phyloP scores from a whole-genome alignment of 2,113 vertebrate species.

The Prionailurus viverrinus region DNA sequence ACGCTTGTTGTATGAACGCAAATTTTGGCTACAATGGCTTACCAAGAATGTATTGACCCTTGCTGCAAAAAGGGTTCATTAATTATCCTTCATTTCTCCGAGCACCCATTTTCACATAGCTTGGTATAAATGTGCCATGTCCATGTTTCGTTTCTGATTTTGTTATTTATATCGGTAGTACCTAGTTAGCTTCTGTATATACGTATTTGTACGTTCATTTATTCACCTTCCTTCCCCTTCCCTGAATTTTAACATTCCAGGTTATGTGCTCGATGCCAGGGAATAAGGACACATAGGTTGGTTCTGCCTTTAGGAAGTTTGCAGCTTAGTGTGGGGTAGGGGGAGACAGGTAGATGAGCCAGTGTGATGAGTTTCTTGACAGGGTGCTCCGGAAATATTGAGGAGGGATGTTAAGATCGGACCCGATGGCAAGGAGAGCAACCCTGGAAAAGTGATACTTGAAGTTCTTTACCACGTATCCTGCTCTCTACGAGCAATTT shows the following conservation, averaged over 20 bases:
- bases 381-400: not conserved
- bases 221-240: not conserved
- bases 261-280: not conserved
- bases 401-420: not conserved
- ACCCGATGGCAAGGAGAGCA: not conserved
- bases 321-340: not conserved
- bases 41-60: slow-evolving; percentile 30
- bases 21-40: not conserved
- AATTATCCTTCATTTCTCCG: slow-evolving; percentile 49
- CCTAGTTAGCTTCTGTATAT: not conserved
- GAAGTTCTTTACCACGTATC: not conserved
- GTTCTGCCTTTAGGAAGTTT: not conserved
- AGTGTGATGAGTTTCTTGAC: not conserved
- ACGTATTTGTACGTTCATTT: not conserved
- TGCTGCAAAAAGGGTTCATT: not conserved
- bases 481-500: fast-evolving
- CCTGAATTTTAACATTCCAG: not conserved
- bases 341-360: not conserved
- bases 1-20: slow-evolving; percentile 48
- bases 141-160: not conserved
- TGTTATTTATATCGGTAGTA: not conserved
- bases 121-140: not conserved
- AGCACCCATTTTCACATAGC: not conserved
- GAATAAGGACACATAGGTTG: not conserved
- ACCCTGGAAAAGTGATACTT: not conserved